phyloP scores from a whole-genome alignment of 1,140 invertebrate genomes.

The Prorops nasuta region DNA sequence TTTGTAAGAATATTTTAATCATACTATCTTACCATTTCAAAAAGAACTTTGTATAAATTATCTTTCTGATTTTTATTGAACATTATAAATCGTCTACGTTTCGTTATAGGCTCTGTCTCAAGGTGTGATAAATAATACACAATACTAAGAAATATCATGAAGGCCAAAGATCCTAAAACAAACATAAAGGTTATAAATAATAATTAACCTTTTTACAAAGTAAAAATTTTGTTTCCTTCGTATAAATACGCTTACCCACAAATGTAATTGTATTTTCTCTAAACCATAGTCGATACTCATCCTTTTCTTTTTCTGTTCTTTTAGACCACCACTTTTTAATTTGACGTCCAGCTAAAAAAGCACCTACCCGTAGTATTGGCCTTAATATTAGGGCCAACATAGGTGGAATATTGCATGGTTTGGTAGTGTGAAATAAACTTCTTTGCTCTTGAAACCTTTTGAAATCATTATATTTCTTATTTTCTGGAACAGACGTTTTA shows the following conservation, averaged over 20 bases:
- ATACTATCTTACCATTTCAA: conserved; percentile 25
- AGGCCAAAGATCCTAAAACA: conserved; percentile 30
- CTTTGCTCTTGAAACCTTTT: conserved; percentile 16
- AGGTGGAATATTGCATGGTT: conserved; percentile 30
- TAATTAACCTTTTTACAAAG: background rate
- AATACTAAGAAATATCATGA: conserved; percentile 21
- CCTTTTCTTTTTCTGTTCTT: conserved; percentile 42
- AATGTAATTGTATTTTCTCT: conserved; percentile 22
- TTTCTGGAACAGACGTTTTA: background rate
- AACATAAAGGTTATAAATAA: too few species aligned
- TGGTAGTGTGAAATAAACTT: conserved; percentile 40
- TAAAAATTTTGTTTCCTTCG: background rate
- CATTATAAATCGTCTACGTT: conserved; percentile 57
- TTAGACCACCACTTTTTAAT: conserved; percentile 56
- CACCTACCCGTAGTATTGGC: conserved; percentile 38
- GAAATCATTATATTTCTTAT: conserved; percentile 7
- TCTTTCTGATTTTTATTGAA: conserved; percentile 55
- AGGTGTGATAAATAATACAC: conserved; percentile 57
- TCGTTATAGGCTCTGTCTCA: conserved; percentile 57
- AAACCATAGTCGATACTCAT: conserved; percentile 35
- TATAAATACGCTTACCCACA: conserved; percentile 22
- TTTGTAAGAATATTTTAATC: background rate
- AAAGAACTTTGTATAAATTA: conserved; percentile 40
- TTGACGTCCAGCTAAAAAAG: conserved; percentile 44
- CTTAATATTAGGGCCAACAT: conserved; percentile 37